Evolutionary conservation across 2,797 vertebrate genomes (phyloP).

Genomic region (Vipera ursinii): DNA sequence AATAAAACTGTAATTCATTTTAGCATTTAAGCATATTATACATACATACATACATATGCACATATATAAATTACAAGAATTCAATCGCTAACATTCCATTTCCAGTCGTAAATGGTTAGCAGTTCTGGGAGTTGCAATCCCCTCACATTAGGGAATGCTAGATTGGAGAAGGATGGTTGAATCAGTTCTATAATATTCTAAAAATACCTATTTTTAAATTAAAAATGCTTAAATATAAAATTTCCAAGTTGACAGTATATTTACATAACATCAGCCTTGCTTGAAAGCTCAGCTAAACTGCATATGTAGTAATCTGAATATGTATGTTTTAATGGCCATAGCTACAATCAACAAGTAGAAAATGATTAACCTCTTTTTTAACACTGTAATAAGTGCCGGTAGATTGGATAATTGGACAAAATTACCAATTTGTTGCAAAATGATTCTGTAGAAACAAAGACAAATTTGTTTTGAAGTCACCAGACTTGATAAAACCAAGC

Average conservation of each 20-base stretch:
- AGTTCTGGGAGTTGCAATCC: not conserved
- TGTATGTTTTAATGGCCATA: not conserved
- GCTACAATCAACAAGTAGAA: not conserved
- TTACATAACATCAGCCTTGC: not conserved
- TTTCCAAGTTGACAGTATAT: not conserved
- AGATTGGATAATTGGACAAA: not conserved
- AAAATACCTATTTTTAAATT: not conserved
- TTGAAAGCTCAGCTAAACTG: not conserved
- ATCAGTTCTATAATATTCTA: not conserved
- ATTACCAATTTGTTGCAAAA: not conserved
- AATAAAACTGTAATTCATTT: not conserved
- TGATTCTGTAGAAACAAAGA: not conserved
- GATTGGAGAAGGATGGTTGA: not conserved
- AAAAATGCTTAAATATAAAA: not conserved
- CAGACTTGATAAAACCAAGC: not conserved
- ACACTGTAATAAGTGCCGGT: not conserved
- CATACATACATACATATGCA: not conserved
- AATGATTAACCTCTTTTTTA: not conserved
- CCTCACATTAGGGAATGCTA: not conserved
- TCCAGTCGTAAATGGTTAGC: not conserved
- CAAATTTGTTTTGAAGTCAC: not conserved
- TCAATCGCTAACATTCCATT: not conserved
- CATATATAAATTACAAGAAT: not conserved
- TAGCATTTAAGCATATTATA: not conserved
- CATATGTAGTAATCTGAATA: not conserved